A percentile compares a stretch with the other conserved stretches of the same genome.
Evolutionary conservation across 2,797 vertebrate genomes (phyloP).

Genomic region (Echeneis naucrates): DNA sequence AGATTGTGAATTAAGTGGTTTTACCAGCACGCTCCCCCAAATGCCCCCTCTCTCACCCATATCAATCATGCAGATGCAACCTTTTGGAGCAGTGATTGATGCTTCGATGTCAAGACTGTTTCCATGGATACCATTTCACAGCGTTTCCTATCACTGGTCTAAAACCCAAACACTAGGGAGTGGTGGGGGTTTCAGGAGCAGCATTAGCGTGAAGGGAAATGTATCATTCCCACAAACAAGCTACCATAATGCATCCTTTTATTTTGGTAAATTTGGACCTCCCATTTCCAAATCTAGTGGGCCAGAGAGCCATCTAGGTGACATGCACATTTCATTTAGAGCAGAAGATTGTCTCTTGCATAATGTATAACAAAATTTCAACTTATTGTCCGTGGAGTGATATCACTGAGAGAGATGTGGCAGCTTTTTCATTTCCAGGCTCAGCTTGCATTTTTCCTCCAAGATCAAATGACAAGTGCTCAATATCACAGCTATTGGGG

Average conservation of each 20-base stretch:
- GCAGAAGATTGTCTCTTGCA: conserved; percentile 76
- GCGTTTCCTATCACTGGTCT: conserved; percentile 37
- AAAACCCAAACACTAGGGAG: conserved; percentile 56
- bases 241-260: conserved; percentile 47
- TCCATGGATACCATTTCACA: conserved; percentile 71
- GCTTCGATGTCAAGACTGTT: conserved; percentile 67
- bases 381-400: conserved; percentile 65
- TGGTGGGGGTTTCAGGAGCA: conserved; percentile 21
- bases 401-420: conserved; percentile 60
- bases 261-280: conserved; percentile 56
- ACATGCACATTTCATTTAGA: conserved; percentile 71
- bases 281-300: conserved; percentile 45
- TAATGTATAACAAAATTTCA: conserved; percentile 79
- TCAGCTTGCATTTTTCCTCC: conserved; percentile 66
- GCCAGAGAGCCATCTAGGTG: conserved; percentile 64
- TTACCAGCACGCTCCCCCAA: conserved; percentile 4
- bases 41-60: conserved; percentile 33
- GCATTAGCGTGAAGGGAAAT: conserved; percentile 21
- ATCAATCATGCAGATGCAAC: conserved; percentile 74
- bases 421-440: conserved; percentile 59
- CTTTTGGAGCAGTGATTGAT: conserved; percentile 68
- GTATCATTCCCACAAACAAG: conserved; percentile 10
- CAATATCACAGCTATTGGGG: conserved; percentile 68
- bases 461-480: conserved; percentile 69
- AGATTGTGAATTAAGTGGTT: conserved; percentile 1